Conservation (phyloP, 1,140 invertebrate genomes). For the Musca domestica region DNA sequence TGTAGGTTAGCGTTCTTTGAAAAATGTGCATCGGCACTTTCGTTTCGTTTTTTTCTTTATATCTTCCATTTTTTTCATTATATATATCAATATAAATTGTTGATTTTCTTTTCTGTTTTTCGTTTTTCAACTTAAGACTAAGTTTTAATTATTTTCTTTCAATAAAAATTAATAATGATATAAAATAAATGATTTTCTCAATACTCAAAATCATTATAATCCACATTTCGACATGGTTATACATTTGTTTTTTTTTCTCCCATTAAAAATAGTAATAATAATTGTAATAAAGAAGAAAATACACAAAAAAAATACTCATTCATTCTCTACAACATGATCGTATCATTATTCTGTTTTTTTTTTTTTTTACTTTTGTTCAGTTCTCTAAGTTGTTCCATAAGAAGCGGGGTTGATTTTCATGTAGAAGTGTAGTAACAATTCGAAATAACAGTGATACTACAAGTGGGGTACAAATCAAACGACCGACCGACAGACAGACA, state of each 20-base stretch:
- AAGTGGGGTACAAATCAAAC: neutral
- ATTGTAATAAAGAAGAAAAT: too few relatives aligned
- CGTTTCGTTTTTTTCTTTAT: neutral
- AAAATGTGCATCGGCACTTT: too few relatives aligned
- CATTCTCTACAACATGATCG: too few relatives aligned
- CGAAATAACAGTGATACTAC: too few relatives aligned
- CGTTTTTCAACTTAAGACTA: constrained; percentile 1
- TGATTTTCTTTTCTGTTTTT: neutral
- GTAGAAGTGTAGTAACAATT: too few relatives aligned
- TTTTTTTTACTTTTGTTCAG: neutral
- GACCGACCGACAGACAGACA: neutral
- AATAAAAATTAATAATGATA: constrained; percentile 20
- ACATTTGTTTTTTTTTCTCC: neutral
- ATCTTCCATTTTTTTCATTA: neutral
- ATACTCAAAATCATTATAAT: neutral
- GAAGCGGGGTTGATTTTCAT: neutral
- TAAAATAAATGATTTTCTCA: constrained; percentile 16
- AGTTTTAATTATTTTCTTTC: constrained; percentile 5
- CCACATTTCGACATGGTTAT: neutral
- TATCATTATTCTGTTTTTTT: neutral
- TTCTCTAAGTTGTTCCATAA: neutral
- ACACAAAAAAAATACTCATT: too few relatives aligned
- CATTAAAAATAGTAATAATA: too few relatives aligned
- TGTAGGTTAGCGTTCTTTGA: too few relatives aligned
- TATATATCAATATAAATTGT: constrained; percentile 16